Evolutionary conservation across 2,888 invertebrate species (phyloP).

Genomic region (Brenthis hecate): DNA sequence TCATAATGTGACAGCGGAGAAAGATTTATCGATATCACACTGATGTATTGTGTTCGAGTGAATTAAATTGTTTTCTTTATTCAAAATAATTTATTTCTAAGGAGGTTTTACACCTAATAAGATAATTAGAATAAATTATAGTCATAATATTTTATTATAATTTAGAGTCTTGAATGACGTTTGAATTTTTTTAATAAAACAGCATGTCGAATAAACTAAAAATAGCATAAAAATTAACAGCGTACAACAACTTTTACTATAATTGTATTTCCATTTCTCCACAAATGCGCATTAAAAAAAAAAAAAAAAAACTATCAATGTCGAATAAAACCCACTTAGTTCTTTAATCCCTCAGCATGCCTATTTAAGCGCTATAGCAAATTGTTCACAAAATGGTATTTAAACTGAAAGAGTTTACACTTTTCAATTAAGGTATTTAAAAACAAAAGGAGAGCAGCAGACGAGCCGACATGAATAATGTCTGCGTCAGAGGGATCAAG

Average conservation of each 20-base stretch:
- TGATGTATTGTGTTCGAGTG: not conserved
- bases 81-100: too few species aligned
- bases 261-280: not conserved
- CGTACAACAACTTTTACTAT: not conserved
- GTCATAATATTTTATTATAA: too few species aligned
- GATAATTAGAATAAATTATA: too few species aligned
- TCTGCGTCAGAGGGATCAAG: conserved; percentile 25
- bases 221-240: too few species aligned
- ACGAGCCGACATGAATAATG: conserved; percentile 22
- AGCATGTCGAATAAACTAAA: too few species aligned
- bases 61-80: not conserved
- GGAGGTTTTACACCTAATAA: too few species aligned
- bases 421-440: conserved; percentile 24
- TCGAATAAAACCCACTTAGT: conserved; percentile 12
- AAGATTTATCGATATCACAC: conserved; percentile 4
- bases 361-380: conserved; percentile 18
- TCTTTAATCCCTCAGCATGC: conserved; percentile 5
- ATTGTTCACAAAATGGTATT: conserved; percentile 18
- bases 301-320: not conserved
- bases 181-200: too few species aligned
- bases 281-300: not conserved
- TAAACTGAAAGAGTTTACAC: conserved; percentile 15
- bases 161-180: too few species aligned
- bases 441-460: conserved; percentile 19
- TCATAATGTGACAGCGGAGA: conserved; percentile 15